Evolutionary conservation across 2,888 invertebrate genomes (phyloP), one percentile per base, ranked within the genome.

Genomic region (Phymatocera aterrima): DNA sequence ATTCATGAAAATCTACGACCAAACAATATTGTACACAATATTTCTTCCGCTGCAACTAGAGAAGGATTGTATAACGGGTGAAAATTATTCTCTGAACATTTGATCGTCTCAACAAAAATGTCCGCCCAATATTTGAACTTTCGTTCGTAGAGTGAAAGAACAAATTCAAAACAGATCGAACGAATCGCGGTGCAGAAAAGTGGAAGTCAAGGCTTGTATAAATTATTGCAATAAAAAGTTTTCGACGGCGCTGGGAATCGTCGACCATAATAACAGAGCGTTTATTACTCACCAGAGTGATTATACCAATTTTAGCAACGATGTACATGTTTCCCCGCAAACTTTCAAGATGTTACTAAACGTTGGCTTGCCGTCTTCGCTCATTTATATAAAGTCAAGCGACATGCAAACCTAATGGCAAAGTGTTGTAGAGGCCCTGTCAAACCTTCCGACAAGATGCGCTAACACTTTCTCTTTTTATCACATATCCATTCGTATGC

Each of bases 321-420:
- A 75, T 57, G 43, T 60, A 40, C 54, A 75, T 54, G 57, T 75
- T 75, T 75, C 40, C n/a, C 24, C 40, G 12, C 15, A 15, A 24
- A 75, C 24, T 37, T 21, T 48, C 34, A 21, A 72, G 72, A 51
- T 51, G 18, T 24, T 72, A 72, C 48, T 72, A 51, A 75, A 75
- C 54, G 75, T 10, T 15, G n/a, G 60, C 15, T n/a, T 40, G 24
- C 10, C 57, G 21, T 40, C 15, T 24, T 28, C n/a, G n/a, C 28
- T 75, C 75, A 48, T 75, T 75, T 75, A 72, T 75, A 75, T 75
- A 72, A 72, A 75, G 57, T 75, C 57, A 21, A 34, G 28, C 60
- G 37, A 24, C 60, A 60, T 48, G 21, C n/a, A n/a, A 10, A 57
- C 54, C 12, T 75, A 75, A 75, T 75, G 43, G 75, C 60, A 57